Evolutionary conservation across 2,888 invertebrate genomes (phyloP).

Genomic region (Timandra comae): DNA sequence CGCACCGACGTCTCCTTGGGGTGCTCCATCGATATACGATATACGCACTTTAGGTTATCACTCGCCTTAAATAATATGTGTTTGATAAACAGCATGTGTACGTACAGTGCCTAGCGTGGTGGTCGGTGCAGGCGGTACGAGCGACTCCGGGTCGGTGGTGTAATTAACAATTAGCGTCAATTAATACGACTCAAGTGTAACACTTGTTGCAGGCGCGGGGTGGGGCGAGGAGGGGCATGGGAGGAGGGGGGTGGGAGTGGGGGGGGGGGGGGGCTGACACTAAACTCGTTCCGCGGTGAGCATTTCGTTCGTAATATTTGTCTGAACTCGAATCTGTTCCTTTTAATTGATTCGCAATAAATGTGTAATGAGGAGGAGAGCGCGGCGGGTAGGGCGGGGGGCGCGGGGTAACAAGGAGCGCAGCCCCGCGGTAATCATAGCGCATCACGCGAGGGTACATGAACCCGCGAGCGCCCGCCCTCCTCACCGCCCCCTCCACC

Average conservation of each 20-base stretch:
- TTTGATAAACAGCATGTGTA: too few species aligned
- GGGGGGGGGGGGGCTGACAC: not conserved
- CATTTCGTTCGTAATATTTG: not conserved
- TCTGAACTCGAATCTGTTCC: not conserved
- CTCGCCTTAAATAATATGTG: too few species aligned
- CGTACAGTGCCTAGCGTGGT: too few species aligned
- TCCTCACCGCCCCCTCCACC: not conserved
- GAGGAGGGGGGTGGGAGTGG: too few species aligned
- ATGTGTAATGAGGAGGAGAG: not conserved
- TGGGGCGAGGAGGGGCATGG: too few species aligned
- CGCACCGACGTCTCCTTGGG: too few species aligned
- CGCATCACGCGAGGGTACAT: constrained; percentile 11
- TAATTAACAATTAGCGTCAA: constrained; percentile 4
- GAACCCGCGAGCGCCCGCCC: constrained; percentile 1
- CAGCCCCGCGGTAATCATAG: constrained; percentile 6
- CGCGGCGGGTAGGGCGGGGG: not conserved
- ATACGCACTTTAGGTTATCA: too few species aligned
- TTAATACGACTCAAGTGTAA: not conserved
- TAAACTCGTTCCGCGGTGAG: not conserved
- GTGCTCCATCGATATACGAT: too few species aligned
- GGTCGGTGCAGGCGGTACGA: too few species aligned
- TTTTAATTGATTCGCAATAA: not conserved
- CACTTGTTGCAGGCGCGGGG: too few species aligned
- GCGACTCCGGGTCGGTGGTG: too few species aligned
- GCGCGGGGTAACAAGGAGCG: not conserved